Percentiles rank a stretch among this genome's conserved stretches.
Evolutionary conservation across 2,113 vertebrate species (phyloP).

Genomic region (Hypomesus transpacificus): DNA sequence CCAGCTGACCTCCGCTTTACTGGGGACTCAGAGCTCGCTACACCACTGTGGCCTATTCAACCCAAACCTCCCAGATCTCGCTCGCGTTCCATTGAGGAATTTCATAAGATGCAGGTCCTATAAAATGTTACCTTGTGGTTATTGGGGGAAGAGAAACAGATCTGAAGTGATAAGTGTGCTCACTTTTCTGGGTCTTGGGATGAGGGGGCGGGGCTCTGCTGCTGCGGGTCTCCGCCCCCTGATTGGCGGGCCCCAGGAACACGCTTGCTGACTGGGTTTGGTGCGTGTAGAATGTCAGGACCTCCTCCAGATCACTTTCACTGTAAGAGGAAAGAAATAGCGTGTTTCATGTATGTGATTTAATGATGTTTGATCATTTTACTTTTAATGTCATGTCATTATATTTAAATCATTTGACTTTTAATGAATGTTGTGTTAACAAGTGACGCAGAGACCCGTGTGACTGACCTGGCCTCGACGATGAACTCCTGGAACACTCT

Average conservation of each 20-base stretch:
- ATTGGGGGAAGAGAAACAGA: background rate
- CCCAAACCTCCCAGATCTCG: slow-evolving; percentile 40
- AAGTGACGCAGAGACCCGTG: slow-evolving; percentile 8
- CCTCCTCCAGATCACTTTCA: slow-evolving; percentile 90
- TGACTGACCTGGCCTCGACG: slow-evolving; percentile 80
- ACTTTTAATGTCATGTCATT: too few relatives aligned
- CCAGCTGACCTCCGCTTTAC: slow-evolving; percentile 48
- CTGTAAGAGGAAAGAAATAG: slow-evolving; percentile 67
- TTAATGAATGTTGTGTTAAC: too few relatives aligned
- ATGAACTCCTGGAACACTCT: slow-evolving; percentile 86
- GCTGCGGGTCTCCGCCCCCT: slow-evolving; percentile 58
- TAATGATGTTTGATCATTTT: too few relatives aligned
- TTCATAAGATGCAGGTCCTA: background rate
- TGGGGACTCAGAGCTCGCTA: slow-evolving; percentile 44
- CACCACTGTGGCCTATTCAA: slow-evolving; percentile 30
- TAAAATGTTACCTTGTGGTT: background rate
- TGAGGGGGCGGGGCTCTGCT: slow-evolving; percentile 47
- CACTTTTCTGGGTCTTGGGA: slow-evolving; percentile 68
- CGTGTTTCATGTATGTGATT: background rate
- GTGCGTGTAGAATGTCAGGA: slow-evolving; percentile 93
- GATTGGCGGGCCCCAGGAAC: slow-evolving; percentile 81
- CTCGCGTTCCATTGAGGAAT: background rate
- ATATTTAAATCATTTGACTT: too few relatives aligned
- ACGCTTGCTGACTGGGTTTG: slow-evolving; percentile 88
- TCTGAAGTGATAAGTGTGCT: slow-evolving; percentile 49